Conservation (phyloP, 2,113 vertebrate genomes). For the Mastomys natalensis region DNA sequence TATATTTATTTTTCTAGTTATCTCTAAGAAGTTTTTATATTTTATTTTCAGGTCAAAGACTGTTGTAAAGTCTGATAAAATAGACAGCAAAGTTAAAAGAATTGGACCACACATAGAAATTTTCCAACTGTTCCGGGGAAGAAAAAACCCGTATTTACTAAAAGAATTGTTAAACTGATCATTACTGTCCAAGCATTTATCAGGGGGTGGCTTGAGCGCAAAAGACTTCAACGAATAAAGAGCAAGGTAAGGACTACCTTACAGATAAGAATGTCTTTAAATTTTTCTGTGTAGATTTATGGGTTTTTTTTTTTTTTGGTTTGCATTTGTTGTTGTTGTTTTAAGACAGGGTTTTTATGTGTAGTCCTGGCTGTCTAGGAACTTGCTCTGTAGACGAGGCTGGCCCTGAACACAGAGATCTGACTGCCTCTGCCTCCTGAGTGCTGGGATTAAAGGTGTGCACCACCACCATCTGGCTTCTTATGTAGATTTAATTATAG, state of each 20-base stretch:
- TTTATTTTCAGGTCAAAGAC: slow-evolving; percentile 55
- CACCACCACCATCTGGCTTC: neutral
- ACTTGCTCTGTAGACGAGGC: neutral
- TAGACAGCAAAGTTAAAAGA: slow-evolving; percentile 75
- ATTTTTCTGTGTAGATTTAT: neutral
- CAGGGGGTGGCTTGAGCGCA: slow-evolving; percentile 75
- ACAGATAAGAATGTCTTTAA: neutral
- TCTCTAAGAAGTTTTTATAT: neutral
- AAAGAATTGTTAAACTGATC: slow-evolving; percentile 48
- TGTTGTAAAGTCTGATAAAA: neutral
- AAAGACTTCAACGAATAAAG: slow-evolving; percentile 42
- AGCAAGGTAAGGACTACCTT: slow-evolving; percentile 58
- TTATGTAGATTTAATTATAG: neutral
- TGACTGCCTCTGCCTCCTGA: neutral
- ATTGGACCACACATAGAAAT: slow-evolving; percentile 72
- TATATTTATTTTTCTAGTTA: slow-evolving; percentile 40
- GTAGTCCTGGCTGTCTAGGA: neutral
- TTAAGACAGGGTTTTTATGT: neutral
- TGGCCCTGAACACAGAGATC: neutral
- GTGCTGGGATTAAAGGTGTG: neutral
- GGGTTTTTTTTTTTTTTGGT: neutral
- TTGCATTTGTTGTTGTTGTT: neutral
- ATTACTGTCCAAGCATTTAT: slow-evolving; percentile 38
- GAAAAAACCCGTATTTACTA: neutral
- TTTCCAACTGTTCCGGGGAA: slow-evolving; percentile 62